These are phyloP conservation scores for Lordiphosa mommai DNA, from an alignment of 1,140 invertebrate genomes.

Conservation along the genomic window DNA sequence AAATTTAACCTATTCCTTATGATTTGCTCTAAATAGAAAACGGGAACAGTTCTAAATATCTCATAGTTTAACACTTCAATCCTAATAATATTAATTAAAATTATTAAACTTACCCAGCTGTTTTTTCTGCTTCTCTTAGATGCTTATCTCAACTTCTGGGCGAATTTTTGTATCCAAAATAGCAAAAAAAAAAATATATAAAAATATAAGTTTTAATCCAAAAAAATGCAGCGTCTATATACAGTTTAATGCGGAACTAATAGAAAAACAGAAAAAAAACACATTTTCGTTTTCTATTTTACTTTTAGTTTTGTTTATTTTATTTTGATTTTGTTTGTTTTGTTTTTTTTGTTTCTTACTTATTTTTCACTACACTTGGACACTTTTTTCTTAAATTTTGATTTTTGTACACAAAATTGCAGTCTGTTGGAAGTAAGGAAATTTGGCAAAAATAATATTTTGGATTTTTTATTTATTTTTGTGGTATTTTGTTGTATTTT, in stretches of 20 bases:
- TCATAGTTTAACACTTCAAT: no score
- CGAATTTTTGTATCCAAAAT: conserved; percentile 32
- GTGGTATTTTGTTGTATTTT: conserved; percentile 9
- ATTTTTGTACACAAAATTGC: background rate
- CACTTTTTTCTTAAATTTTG: no score
- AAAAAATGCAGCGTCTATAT: conserved; percentile 14
- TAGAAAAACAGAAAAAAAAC: background rate
- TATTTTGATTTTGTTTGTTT: conserved; percentile 10
- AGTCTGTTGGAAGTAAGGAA: no score
- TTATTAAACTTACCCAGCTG: no score
- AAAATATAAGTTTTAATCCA: conserved; percentile 17
- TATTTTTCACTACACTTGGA: background rate
- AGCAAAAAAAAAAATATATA: conserved; percentile 17
- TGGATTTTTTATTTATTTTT: conserved; percentile 20
- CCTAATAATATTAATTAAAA: no score
- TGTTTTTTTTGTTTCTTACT: conserved; percentile 2
- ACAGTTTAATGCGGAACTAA: conserved; percentile 47
- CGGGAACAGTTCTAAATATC: no score
- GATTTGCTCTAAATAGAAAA: no score
- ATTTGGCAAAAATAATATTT: conserved; percentile 12
- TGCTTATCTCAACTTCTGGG: conserved; percentile 7
- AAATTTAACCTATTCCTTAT: no score
- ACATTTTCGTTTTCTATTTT: no score
- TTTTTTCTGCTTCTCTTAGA: no score
- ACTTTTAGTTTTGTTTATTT: conserved; percentile 1